Evolutionary conservation across 2,113 vertebrate species (phyloP).

Genomic region (Takifugu flavidus): DNA sequence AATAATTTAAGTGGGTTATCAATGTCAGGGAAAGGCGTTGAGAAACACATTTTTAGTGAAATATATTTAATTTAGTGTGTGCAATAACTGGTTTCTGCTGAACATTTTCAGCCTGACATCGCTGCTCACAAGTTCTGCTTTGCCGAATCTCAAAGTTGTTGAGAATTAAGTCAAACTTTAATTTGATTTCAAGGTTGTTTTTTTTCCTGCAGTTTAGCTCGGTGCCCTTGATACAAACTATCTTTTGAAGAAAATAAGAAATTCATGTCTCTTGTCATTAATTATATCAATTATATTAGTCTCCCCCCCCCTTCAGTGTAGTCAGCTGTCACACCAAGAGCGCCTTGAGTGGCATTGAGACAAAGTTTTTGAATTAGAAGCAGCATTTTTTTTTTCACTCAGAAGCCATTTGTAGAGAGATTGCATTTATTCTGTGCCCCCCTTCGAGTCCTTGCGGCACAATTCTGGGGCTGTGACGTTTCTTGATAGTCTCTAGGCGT

Average conservation of each 20-base stretch:
- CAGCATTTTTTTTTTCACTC: slow-evolving; percentile 16
- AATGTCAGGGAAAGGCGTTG: no score
- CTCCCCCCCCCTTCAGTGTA: slow-evolving; percentile 44
- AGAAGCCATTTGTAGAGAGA: slow-evolving; percentile 44
- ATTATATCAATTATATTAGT: slow-evolving; percentile 2
- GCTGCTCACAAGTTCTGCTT: neutral
- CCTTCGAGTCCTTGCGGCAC: slow-evolving; percentile 37
- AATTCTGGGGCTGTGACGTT: slow-evolving; percentile 58
- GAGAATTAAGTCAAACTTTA: neutral
- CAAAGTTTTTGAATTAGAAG: slow-evolving; percentile 55
- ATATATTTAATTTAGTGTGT: no score
- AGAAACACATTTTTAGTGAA: no score
- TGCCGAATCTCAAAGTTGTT: neutral
- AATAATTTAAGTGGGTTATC: no score
- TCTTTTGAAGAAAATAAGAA: slow-evolving; percentile 4
- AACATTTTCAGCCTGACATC: neutral
- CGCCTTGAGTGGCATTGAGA: slow-evolving; percentile 26
- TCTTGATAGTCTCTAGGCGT: slow-evolving; percentile 65
- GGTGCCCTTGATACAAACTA: slow-evolving; percentile 1
- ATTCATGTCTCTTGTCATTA: slow-evolving; percentile 15
- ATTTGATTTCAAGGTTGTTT: neutral
- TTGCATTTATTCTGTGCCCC: slow-evolving; percentile 59
- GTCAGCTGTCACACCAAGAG: slow-evolving; percentile 30
- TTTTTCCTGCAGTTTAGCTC: slow-evolving; percentile 8
- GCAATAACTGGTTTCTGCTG: neutral